Evolutionary conservation across 2,888 invertebrate species (phyloP).

Genomic region (Lochmaea capreae): DNA sequence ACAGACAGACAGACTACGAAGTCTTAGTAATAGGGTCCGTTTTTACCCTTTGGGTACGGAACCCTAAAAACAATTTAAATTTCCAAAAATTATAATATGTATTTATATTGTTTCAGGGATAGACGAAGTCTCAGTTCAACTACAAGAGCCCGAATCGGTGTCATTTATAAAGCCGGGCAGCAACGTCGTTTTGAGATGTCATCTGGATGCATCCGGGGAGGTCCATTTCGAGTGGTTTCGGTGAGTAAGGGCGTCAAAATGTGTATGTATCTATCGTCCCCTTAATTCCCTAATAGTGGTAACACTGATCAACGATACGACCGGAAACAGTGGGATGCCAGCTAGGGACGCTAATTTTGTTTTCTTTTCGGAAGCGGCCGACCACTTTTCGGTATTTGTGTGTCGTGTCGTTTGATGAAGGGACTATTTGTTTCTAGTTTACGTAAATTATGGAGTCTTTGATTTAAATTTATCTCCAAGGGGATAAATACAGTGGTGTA

Average conservation of each 20-base stretch:
- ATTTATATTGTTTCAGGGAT: conserved; percentile 68
- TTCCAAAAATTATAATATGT: neutral
- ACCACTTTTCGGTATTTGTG: neutral
- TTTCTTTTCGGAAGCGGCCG: conserved; percentile 20
- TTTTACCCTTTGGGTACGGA: too few relatives aligned
- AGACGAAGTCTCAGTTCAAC: conserved; percentile 69
- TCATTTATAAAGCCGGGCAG: conserved; percentile 66
- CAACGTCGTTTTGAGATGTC: conserved; percentile 73
- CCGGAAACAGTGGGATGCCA: conserved; percentile 22
- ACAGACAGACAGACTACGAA: too few relatives aligned
- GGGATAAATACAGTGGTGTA: neutral
- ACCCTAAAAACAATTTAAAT: neutral
- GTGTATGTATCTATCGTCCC: conserved; percentile 15
- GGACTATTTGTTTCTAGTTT: neutral
- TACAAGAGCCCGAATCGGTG: conserved; percentile 70
- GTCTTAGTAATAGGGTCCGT: too few relatives aligned
- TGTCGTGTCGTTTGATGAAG: neutral
- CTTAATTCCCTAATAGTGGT: conserved; percentile 23
- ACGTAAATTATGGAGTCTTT: neutral
- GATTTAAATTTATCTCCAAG: conserved; percentile 1
- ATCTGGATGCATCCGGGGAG: conserved; percentile 75
- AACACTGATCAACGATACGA: conserved; percentile 23
- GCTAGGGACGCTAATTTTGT: conserved; percentile 28
- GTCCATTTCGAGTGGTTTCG: conserved; percentile 76
- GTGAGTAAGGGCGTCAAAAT: conserved; percentile 61